Evolutionary conservation across 2,888 invertebrate genomes (phyloP), one percentile per base, ranked within the genome.

Genomic region (Bedellia somnulentella): DNA sequence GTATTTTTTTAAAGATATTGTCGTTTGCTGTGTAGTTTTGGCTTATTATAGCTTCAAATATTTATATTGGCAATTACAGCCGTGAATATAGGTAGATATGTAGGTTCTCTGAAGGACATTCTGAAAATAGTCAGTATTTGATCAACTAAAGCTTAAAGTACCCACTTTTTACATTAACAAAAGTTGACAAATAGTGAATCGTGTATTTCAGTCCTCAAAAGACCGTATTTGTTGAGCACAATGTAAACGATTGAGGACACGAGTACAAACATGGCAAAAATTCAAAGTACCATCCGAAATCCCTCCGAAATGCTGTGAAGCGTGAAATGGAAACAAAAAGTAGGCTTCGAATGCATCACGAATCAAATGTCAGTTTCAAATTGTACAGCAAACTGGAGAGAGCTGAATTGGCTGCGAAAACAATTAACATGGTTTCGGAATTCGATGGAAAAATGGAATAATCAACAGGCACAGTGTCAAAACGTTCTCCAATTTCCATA

Each of bases 291-390:
- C 60, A 58, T 52, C 40, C 42, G 55, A 57, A 56, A 52, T 46
- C 56, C 50, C 46, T 17, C 27, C 28, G 24, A 22, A 30, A 29
- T 24, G 29, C 24, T 17, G 14, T 46, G 52, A 50, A 58, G 57
- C 70, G 66, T 68, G 70, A 70, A 70, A 70, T 70, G 67, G 67
- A 49, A 67, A 68, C 68, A 67, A 68, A 28, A 31, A 31, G 58
- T 57, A 34, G 58, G 57, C 59, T 59, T 53, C 53, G 58, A 66
- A 66, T 62, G 66, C 68, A 70, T 70, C 70, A 67, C 70, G 62
- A 66, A 59, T 66, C 68, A 68, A 70, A 70, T 66, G 68, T 68
- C 70, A 68, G 66, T 68, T 66, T 63, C 57, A 59, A 68, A 68
- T 63, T 68, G 70, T 63, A 64, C 64, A 68, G 59, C 62, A 58